These are phyloP conservation scores for Carposina sasakii DNA, from an alignment of 1,140 invertebrate genomes.

Conservation along the genomic window DNA sequence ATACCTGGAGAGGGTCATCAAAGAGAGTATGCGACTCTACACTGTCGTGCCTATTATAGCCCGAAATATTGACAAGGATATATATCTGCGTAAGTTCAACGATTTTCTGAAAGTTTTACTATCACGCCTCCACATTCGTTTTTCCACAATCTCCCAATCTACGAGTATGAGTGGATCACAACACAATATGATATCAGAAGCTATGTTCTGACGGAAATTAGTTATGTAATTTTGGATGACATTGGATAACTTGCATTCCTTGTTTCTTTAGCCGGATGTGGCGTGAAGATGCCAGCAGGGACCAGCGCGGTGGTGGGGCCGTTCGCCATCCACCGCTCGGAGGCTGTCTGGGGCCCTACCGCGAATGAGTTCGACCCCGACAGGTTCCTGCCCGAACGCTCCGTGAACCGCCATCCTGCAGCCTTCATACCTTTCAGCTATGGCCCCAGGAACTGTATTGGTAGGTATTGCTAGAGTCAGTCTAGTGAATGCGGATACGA, in stretches of 20 bases:
- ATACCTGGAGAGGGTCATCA: slow-evolving; percentile 54
- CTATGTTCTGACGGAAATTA: too few species aligned
- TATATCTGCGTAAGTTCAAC: slow-evolving; percentile 40
- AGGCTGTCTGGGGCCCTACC: slow-evolving; percentile 67
- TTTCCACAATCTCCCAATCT: too few species aligned
- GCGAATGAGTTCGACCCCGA: slow-evolving; percentile 79
- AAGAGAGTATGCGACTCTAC: slow-evolving; percentile 60
- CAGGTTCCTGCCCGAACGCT: slow-evolving; percentile 75
- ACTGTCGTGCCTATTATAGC: slow-evolving; percentile 52
- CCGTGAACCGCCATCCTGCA: slow-evolving; percentile 64
- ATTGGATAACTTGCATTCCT: too few species aligned
- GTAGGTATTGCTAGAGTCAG: too few species aligned
- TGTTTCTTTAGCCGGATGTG: slow-evolving; percentile 26
- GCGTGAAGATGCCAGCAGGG: slow-evolving; percentile 42
- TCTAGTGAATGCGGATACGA: too few species aligned
- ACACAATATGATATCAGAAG: too few species aligned
- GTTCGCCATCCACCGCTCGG: slow-evolving; percentile 64
- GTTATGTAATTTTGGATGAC: too few species aligned
- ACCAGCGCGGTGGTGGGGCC: slow-evolving; percentile 37
- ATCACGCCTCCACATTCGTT: too few species aligned
- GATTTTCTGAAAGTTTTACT: not conserved
- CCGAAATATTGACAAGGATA: slow-evolving; percentile 42
- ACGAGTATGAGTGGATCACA: too few species aligned
- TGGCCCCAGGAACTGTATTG: slow-evolving; percentile 78
- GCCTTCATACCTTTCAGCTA: slow-evolving; percentile 77